Base-by-base conservation (phyloP, 1,140 invertebrate species). In the Choristoneura fumiferana region DNA sequence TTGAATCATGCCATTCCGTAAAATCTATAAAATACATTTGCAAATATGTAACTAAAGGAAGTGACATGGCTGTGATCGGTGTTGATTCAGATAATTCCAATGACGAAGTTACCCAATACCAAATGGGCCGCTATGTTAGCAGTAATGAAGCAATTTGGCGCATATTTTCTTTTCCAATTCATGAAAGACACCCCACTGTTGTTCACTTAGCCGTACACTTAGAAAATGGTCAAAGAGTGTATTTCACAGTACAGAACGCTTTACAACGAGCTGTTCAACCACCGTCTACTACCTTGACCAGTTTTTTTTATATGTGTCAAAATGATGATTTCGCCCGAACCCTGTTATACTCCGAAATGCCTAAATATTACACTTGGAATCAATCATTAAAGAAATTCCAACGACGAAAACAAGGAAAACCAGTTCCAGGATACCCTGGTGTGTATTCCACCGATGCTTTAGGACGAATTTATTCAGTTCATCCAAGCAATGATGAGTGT, bases 21-120 rank as follows among this genome's bases (percentile, higher is more conserved):
- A 90, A 89, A 69, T 77, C 72, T 22, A 85, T 91, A 13, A 90
- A 90, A 69, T 91, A 91, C 65, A 77, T 90, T 69, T 88, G 74
- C 69, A 85, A 87, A 67, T 89, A 84, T 72, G 72, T 87, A 36
- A 72, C 76, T 37, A 89, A 87, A 78, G 80, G 78, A 8, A 81
- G 65, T 60, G 81, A 87, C 67, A 70, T 76, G 71, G 81, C 79
- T 12, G 72, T 78, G 35, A 78, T 81, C 69, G 64, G 57, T 56
- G 4, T 63, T 29, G 54, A 38, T 53, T 56, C 58, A 8, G 15
- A 52, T 72, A 53, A 67, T 65, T 14, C 39, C 63, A 79, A 67
- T 8, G 58, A 67, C 61, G 64, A 69, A 53, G 55, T 73, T 14
- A 61, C 60, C 33, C 38, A 68, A 12, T 87, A 74, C 63, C 69